These are phyloP conservation scores for Solenopsis invicta DNA, from an alignment of 1,140 invertebrate genomes.

Conservation along the genomic window DNA sequence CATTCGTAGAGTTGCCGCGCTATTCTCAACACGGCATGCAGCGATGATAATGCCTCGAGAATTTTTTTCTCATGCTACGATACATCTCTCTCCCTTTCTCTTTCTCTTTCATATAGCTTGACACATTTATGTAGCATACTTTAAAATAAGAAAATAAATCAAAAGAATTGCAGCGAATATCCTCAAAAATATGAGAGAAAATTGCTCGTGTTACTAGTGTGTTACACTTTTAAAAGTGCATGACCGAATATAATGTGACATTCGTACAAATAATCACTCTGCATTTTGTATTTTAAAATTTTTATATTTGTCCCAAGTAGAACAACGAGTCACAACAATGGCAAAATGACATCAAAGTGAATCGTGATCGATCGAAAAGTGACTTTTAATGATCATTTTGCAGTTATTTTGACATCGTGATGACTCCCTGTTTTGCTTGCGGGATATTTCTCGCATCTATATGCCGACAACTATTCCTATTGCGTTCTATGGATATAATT, in stretches of 20 bases:
- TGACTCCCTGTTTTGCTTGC: no score
- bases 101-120: neutral
- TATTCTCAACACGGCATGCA: neutral
- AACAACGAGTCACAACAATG: no score
- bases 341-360: no score
- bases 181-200: neutral
- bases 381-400: no score
- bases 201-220: neutral
- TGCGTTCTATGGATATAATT: neutral
- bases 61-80: slow-evolving; percentile 12
- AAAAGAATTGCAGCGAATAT: no score
- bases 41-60: neutral
- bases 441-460: slow-evolving; percentile 1
- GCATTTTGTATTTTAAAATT: slow-evolving; percentile 50
- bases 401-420: no score
- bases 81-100: neutral
- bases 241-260: slow-evolving; percentile 9
- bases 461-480: slow-evolving; percentile 7
- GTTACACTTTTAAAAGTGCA: slow-evolving; percentile 27
- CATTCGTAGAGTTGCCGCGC: neutral
- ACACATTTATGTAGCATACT: no score
- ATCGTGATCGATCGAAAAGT: no score
- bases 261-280: slow-evolving; percentile 15
- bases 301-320: no score
- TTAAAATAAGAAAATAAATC: no score